Conservation (phyloP, 2,113 vertebrate species). For the Cairina moschata region DNA sequence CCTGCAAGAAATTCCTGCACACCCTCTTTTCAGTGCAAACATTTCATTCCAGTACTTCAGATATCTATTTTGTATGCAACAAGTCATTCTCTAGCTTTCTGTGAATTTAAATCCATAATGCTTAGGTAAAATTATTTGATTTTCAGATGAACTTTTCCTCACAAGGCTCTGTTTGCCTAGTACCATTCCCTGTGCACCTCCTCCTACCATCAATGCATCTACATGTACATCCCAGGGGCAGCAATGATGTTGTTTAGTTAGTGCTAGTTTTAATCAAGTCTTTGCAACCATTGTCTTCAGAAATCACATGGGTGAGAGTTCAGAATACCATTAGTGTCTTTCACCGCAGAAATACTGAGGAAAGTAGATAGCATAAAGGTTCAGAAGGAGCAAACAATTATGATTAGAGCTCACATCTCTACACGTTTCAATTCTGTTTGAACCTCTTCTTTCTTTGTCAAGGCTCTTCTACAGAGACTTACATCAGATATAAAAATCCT, state of each 20-base stretch:
- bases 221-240: background rate
- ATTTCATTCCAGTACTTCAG: background rate
- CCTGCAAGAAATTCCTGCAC: background rate
- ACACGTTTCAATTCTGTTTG: background rate
- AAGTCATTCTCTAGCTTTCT: background rate
- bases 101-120: background rate
- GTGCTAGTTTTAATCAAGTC: background rate
- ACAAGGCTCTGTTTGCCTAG: background rate
- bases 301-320: background rate
- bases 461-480: background rate
- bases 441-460: background rate
- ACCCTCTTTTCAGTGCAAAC: background rate
- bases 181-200: background rate
- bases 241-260: background rate
- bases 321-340: background rate
- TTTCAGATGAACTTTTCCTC: background rate
- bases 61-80: background rate
- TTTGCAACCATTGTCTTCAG: background rate
- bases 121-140: background rate
- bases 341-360: background rate
- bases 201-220: background rate
- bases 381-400: background rate
- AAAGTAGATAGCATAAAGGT: background rate
- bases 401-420: background rate
- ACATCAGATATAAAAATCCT: background rate